phyloP scores from a whole-genome alignment of 2,888 invertebrate genomes.

The Pterostichus niger region DNA sequence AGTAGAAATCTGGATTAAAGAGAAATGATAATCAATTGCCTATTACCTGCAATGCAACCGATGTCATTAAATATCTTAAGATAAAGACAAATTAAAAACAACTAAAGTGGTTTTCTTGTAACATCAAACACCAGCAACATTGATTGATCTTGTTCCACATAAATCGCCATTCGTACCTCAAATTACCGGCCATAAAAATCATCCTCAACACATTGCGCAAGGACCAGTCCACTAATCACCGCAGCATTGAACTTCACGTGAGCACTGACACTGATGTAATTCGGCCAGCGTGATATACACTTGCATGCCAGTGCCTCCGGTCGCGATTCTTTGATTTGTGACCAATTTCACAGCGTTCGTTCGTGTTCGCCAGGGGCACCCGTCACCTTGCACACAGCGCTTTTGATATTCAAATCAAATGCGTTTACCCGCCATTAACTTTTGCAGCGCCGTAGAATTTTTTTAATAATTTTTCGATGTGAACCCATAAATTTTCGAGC shows the following conservation, averaged over 20 bases:
- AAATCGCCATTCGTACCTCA: neutral
- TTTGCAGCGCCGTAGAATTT: neutral
- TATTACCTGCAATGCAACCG: too few relatives aligned
- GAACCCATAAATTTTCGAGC: conserved; percentile 13
- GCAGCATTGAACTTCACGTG: too few relatives aligned
- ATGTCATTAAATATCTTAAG: too few relatives aligned
- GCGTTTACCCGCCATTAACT: conserved; percentile 10
- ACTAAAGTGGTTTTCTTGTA: too few relatives aligned
- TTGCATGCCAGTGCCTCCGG: neutral
- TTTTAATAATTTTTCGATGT: conserved; percentile 17
- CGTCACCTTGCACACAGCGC: conserved; percentile 9
- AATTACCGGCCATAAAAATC: conserved; percentile 12
- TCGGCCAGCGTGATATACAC: too few relatives aligned
- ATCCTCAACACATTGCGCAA: conserved; percentile 16
- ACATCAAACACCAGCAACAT: too few relatives aligned
- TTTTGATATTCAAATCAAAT: conserved; percentile 15
- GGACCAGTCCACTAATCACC: neutral
- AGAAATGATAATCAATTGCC: too few relatives aligned
- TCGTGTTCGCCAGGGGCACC: conserved; percentile 5
- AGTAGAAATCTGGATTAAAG: too few relatives aligned
- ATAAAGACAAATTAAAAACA: too few relatives aligned
- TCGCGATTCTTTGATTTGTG: conserved; percentile 22
- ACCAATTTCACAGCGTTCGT: conserved; percentile 31
- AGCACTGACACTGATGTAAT: too few relatives aligned
- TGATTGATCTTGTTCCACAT: neutral